Percentiles rank a stretch among this genome's conserved stretches.
phyloP scores from a whole-genome alignment of 2,113 vertebrate species.

The Nansenia antarctica region DNA sequence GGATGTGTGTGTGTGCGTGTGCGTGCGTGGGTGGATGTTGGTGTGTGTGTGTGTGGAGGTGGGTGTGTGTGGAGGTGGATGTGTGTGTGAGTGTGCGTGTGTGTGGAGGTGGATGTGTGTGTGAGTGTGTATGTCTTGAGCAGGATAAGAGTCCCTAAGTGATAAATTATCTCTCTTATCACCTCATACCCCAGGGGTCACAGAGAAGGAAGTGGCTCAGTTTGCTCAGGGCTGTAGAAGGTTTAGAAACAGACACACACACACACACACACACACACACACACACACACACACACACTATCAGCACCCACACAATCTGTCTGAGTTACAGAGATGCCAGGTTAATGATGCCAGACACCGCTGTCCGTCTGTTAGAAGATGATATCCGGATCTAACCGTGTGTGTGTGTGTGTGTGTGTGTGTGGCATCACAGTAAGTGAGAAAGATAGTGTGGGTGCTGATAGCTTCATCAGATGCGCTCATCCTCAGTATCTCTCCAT shows the following conservation, averaged over 20 bases:
- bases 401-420: slow-evolving; percentile 19
- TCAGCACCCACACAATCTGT: slow-evolving; percentile 42
- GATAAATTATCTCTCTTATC: too few species aligned
- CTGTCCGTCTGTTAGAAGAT: slow-evolving; percentile 59
- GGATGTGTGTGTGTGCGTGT: too few species aligned
- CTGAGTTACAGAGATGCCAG: slow-evolving; percentile 54
- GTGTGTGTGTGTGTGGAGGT: too few species aligned
- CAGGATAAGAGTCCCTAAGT: too few species aligned
- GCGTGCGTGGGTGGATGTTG: too few species aligned
- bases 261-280: slow-evolving; percentile 3
- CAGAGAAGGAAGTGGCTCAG: too few species aligned
- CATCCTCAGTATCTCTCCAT: slow-evolving; percentile 37
- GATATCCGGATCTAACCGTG: slow-evolving; percentile 39
- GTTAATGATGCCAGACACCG: slow-evolving; percentile 66
- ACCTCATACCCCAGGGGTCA: too few species aligned
- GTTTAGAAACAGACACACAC: neutral
- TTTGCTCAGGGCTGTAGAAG: too few species aligned
- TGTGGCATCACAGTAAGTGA: slow-evolving; percentile 56
- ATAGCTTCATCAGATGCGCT: slow-evolving; percentile 75
- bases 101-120: too few species aligned
- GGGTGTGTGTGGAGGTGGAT: too few species aligned
- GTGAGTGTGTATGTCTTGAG: too few species aligned
- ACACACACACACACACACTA: slow-evolving; percentile 10
- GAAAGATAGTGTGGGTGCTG: slow-evolving; percentile 64
- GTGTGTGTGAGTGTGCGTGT: too few species aligned